phyloP scores from a whole-genome alignment of 2,888 invertebrate species.

The Nebria brevicollis region DNA sequence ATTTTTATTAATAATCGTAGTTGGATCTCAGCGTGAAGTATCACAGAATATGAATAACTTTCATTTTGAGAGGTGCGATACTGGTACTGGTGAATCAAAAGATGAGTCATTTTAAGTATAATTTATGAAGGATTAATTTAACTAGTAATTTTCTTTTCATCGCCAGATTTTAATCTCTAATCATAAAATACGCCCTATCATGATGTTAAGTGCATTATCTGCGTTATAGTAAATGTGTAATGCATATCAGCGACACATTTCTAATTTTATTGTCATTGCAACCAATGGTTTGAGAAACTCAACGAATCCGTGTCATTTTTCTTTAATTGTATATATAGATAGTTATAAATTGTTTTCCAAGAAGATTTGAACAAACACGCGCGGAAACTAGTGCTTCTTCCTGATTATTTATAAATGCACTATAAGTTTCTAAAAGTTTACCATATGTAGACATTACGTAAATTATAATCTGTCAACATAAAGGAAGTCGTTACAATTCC shows the following conservation, averaged over 20 bases:
- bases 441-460: background rate
- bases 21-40: background rate
- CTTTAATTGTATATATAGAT: background rate
- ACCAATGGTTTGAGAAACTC: background rate
- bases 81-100: background rate
- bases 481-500: slow-evolving; percentile 1
- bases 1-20: background rate
- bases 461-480: background rate
- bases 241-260: background rate
- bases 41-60: background rate
- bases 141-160: background rate
- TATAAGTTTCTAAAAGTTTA: background rate
- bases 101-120: background rate
- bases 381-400: slow-evolving; percentile 4
- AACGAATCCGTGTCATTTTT: slow-evolving; percentile 23
- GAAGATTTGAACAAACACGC: slow-evolving; percentile 14
- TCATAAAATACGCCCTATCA: background rate
- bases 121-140: background rate
- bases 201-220: too few species aligned
- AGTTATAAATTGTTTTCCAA: slow-evolving; percentile 9
- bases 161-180: background rate
- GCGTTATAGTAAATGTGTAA: too few species aligned
- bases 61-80: background rate
- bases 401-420: background rate
- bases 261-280: slow-evolving; percentile 14